A percentile compares a stretch with the other conserved stretches of the same genome.
These are phyloP conservation scores for Asbolus verrucosus DNA, from an alignment of 1,140 invertebrate genomes.

Conservation along the genomic window DNA sequence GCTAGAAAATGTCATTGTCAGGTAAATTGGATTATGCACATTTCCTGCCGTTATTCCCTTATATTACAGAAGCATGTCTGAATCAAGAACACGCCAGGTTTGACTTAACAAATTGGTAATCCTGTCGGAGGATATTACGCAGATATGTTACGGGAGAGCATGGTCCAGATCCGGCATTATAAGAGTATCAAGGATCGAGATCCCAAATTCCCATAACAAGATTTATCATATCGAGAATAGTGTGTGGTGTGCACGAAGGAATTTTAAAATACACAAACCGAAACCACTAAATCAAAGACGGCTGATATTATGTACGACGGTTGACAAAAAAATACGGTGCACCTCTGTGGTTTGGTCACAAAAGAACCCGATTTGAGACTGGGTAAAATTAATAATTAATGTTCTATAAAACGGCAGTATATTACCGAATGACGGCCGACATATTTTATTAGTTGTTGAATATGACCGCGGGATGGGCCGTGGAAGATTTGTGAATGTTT, in stretches of 20 bases:
- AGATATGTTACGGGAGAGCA: slow-evolving; percentile 47
- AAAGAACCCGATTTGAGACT: slow-evolving; percentile 51
- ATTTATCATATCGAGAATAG: slow-evolving; percentile 29
- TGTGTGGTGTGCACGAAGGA: slow-evolving; percentile 5
- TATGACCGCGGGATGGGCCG: slow-evolving; percentile 46
- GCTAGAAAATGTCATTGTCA: slow-evolving; percentile 43
- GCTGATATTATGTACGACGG: slow-evolving; percentile 36
- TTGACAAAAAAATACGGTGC: slow-evolving; percentile 49
- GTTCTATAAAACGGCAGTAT: slow-evolving; percentile 55
- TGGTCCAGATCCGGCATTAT: slow-evolving; percentile 7
- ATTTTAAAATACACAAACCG: slow-evolving; percentile 34
- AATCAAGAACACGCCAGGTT: slow-evolving; percentile 51
- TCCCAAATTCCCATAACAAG: slow-evolving; percentile 12
- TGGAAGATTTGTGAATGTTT: slow-evolving; percentile 57
- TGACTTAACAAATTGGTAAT: slow-evolving; percentile 56
- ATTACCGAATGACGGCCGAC: slow-evolving; percentile 54
- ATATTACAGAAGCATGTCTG: slow-evolving; percentile 54
- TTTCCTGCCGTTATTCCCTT: slow-evolving; percentile 36
- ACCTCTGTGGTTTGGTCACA: slow-evolving; percentile 45
- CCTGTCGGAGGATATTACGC: slow-evolving; percentile 56
- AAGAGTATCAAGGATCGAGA: slow-evolving; percentile 9
- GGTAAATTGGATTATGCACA: slow-evolving; percentile 45
- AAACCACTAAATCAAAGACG: slow-evolving; percentile 25
- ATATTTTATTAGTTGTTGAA: slow-evolving; percentile 59
- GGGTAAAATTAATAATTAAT: slow-evolving; percentile 58